Evolutionary conservation across 2,888 invertebrate species (phyloP).

Genomic region (Metalampra italica): DNA sequence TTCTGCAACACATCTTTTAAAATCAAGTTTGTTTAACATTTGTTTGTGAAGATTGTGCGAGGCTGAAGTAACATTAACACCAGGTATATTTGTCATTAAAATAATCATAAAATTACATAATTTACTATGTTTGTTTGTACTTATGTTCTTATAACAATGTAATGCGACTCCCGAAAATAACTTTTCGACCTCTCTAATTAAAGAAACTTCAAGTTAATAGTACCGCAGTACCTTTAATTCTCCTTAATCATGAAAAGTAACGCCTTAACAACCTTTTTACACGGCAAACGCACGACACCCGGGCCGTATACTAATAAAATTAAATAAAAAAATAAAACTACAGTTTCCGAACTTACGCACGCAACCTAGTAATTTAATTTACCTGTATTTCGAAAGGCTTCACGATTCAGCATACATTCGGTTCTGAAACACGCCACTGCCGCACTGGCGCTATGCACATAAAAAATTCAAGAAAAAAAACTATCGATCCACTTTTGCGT

Average conservation of each 20-base stretch:
- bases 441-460: constrained; percentile 32
- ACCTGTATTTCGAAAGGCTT: constrained; percentile 9
- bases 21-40: no score
- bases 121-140: no score
- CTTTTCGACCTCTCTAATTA: no score
- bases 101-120: no score
- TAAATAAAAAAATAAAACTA: neutral
- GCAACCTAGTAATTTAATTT: constrained; percentile 20
- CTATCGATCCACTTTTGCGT: constrained; percentile 15
- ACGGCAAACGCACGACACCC: neutral
- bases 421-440: constrained; percentile 13
- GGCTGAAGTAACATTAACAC: no score
- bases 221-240: neutral
- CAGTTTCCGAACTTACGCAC: constrained; percentile 8
- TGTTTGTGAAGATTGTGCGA: no score
- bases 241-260: neutral
- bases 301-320: neutral
- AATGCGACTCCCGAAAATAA: no score
- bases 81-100: no score
- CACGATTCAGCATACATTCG: neutral
- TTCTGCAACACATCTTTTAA: no score
- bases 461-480: constrained; percentile 45
- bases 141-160: no score
- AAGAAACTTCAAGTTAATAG: no score
- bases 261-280: neutral